These are phyloP conservation scores for Pitta sordida DNA, from an alignment of 2,113 vertebrate species.

Conservation along the genomic window DNA sequence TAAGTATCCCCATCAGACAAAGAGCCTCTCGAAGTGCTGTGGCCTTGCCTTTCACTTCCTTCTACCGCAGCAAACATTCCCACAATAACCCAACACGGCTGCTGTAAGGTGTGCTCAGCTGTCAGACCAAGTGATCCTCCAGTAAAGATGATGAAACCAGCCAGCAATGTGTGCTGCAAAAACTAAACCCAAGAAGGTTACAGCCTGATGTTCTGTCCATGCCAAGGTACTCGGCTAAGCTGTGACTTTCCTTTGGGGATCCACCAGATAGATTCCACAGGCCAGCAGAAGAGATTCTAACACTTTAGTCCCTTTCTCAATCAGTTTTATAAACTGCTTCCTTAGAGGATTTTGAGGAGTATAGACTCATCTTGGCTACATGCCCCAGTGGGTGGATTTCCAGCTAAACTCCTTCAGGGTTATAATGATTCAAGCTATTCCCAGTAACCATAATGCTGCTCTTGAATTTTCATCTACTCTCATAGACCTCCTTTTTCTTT, in stretches of 20 bases:
- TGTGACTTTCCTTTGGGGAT: neutral
- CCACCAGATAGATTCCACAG: neutral
- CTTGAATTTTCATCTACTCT: neutral
- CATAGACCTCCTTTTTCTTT: neutral
- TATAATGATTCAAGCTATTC: neutral
- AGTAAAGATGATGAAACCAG: neutral
- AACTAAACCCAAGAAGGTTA: neutral
- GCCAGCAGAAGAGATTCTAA: neutral
- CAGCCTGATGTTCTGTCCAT: rapidly evolving
- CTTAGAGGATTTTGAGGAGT: neutral
- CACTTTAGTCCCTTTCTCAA: neutral
- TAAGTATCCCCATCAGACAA: neutral
- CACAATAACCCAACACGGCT: rapidly evolving
- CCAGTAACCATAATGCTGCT: neutral
- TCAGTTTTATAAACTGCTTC: neutral
- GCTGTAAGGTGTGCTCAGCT: neutral
- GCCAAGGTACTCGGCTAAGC: neutral
- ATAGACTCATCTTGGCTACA: neutral
- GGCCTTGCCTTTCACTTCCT: neutral
- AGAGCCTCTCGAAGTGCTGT: neutral
- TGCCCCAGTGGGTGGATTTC: neutral
- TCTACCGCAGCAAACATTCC: neutral
- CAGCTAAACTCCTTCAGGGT: neutral
- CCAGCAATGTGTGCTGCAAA: neutral
- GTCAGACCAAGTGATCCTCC: neutral